phyloP scores from a whole-genome alignment of 2,797 vertebrate genomes.

The Bradypodion pumilum region DNA sequence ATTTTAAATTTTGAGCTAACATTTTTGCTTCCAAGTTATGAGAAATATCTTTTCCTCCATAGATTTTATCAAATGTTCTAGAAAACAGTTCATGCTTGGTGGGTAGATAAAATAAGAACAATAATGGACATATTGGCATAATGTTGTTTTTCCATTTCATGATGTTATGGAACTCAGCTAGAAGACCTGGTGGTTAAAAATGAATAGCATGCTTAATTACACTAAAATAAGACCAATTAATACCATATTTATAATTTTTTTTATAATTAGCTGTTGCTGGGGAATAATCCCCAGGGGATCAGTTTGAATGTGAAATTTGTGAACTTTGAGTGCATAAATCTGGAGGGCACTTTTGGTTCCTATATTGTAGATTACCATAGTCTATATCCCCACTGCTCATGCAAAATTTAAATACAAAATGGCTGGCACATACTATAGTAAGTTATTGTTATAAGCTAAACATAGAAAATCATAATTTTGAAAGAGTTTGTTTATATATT shows the following conservation, averaged over 20 bases:
- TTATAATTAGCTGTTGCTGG: neutral
- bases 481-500: neutral
- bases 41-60: conserved; percentile 3
- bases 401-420: too few relatives aligned
- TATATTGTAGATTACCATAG: neutral
- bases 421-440: neutral
- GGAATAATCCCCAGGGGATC: neutral
- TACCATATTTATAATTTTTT: neutral
- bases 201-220: neutral
- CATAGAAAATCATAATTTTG: neutral
- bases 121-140: neutral
- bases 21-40: conserved; percentile 23
- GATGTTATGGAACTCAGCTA: neutral
- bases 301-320: neutral
- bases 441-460: neutral
- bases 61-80: conserved; percentile 22
- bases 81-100: conserved; percentile 13
- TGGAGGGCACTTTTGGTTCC: neutral
- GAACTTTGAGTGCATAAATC: neutral
- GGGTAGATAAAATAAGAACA: conserved; percentile 5
- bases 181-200: neutral
- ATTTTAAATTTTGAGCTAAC: neutral
- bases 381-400: too few relatives aligned
- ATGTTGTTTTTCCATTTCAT: conserved; percentile 1
- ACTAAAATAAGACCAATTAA: neutral